These are phyloP conservation scores for Cataglyphis hispanica DNA, from an alignment of 1,140 invertebrate species.

Conservation along the genomic window DNA sequence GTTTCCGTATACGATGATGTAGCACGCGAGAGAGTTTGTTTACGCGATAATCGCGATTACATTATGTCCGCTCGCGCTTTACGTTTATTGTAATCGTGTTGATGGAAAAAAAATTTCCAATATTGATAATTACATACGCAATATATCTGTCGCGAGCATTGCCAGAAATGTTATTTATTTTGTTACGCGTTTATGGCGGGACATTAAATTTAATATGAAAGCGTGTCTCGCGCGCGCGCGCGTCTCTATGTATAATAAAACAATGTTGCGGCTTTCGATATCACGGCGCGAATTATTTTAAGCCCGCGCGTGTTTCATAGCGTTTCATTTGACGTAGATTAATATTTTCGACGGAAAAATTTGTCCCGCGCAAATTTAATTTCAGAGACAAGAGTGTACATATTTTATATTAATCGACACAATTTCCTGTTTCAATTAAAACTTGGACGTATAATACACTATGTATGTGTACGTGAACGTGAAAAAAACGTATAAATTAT, in stretches of 20 bases:
- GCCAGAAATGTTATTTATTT: slow-evolving; percentile 45
- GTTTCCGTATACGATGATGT: slow-evolving; percentile 4
- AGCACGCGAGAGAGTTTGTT: slow-evolving; percentile 6
- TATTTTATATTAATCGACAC: slow-evolving; percentile 64
- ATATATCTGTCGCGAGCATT: slow-evolving; percentile 5
- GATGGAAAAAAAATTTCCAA: slow-evolving; percentile 32
- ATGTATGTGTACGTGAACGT: too few relatives aligned
- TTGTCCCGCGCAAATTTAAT: slow-evolving; percentile 54
- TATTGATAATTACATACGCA: slow-evolving; percentile 49
- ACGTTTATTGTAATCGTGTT: slow-evolving; percentile 41
- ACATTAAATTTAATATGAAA: slow-evolving; percentile 53
- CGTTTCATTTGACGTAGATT: slow-evolving; percentile 62
- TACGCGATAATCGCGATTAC: slow-evolving; percentile 33
- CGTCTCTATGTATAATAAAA: slow-evolving; percentile 51
- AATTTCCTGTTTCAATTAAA: slow-evolving; percentile 54
- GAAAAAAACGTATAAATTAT: slow-evolving; percentile 47
- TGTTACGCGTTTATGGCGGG: slow-evolving; percentile 38
- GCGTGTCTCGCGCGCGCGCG: background rate
- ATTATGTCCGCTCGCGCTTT: slow-evolving; percentile 11
- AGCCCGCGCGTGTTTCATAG: slow-evolving; percentile 26
- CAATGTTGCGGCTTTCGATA: slow-evolving; percentile 62
- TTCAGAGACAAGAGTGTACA: slow-evolving; percentile 42
- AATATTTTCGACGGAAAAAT: slow-evolving; percentile 58
- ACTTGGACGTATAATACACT: background rate
- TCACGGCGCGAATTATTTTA: slow-evolving; percentile 56